Percentiles rank a stretch among this genome's conserved stretches.
These are phyloP conservation scores for Stegodyphus mimosarum DNA, from an alignment of 1,140 invertebrate species.

Conservation along the genomic window DNA sequence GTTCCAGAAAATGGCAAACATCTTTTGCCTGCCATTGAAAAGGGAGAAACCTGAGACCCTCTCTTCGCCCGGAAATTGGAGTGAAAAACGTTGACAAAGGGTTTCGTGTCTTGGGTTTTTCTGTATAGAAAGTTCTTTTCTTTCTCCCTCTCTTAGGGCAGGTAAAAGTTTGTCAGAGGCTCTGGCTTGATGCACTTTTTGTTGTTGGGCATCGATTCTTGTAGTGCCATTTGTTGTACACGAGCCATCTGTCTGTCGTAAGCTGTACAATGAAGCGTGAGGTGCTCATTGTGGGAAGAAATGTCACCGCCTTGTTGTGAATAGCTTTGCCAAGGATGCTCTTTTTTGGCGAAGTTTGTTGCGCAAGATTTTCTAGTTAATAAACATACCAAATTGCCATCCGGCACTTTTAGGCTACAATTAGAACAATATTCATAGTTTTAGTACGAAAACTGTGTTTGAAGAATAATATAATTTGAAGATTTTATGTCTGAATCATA, in stretches of 20 bases:
- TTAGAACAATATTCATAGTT: too few species aligned
- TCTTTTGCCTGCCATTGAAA: slow-evolving; percentile 28
- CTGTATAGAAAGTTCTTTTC: neutral
- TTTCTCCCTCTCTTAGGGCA: neutral
- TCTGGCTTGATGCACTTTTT: slow-evolving; percentile 48
- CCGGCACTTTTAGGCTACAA: too few species aligned
- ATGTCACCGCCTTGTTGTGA: slow-evolving; percentile 13
- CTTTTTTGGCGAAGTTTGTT: neutral
- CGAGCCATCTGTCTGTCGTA: slow-evolving; percentile 47
- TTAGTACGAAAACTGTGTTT: too few species aligned
- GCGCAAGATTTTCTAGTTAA: neutral
- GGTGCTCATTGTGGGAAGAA: slow-evolving; percentile 14
- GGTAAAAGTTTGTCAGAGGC: slow-evolving; percentile 2
- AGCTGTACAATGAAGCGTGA: neutral
- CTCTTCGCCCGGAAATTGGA: slow-evolving; percentile 4
- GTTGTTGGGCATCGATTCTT: slow-evolving; percentile 22
- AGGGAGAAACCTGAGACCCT: slow-evolving; percentile 4
- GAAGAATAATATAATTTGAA: too few species aligned
- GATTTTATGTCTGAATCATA: too few species aligned
- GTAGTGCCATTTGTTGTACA: slow-evolving; percentile 3
- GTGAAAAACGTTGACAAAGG: slow-evolving; percentile 49
- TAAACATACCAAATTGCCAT: too few species aligned
- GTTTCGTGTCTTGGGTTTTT: slow-evolving; percentile 10
- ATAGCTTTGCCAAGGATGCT: too few species aligned
- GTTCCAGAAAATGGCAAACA: slow-evolving; percentile 27